Evolutionary conservation across 2,797 vertebrate species (phyloP).

Genomic region (Chelidonichthys spinosus): DNA sequence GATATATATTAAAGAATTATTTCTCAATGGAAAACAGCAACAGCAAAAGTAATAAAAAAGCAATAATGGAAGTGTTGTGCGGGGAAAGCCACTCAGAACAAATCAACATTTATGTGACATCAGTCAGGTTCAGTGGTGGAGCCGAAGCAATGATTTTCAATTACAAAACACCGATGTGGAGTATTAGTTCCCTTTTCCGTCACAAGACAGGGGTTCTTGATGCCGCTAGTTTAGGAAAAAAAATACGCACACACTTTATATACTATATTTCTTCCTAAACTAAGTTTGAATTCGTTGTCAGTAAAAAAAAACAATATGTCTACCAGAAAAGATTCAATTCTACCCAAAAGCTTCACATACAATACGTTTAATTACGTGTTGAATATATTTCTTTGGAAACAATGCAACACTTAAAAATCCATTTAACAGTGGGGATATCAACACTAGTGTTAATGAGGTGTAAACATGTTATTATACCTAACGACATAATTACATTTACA

Average conservation of each 20-base stretch:
- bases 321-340: neutral
- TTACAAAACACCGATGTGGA: constrained; percentile 67
- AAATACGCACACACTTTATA: neutral
- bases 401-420: neutral
- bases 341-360: neutral
- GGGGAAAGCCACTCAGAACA: constrained; percentile 76
- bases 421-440: neutral
- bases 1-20: constrained; percentile 84
- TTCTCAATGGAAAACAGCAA: constrained; percentile 80
- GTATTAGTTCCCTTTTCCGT: constrained; percentile 64
- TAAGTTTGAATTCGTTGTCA: constrained; percentile 4
- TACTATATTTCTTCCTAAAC: neutral
- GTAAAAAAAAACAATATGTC: neutral
- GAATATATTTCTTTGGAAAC: neutral
- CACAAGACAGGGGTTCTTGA: constrained; percentile 23
- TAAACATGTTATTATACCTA: neutral
- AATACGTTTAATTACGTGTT: neutral
- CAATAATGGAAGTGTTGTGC: constrained; percentile 79
- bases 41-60: constrained; percentile 83
- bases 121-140: constrained; percentile 73
- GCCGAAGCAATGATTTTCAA: constrained; percentile 77
- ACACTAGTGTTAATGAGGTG: neutral
- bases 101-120: constrained; percentile 81
- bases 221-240: constrained; percentile 17
- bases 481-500: neutral